Conservation (phyloP, 2,797 vertebrate genomes). For the Apogon talboti region DNA sequence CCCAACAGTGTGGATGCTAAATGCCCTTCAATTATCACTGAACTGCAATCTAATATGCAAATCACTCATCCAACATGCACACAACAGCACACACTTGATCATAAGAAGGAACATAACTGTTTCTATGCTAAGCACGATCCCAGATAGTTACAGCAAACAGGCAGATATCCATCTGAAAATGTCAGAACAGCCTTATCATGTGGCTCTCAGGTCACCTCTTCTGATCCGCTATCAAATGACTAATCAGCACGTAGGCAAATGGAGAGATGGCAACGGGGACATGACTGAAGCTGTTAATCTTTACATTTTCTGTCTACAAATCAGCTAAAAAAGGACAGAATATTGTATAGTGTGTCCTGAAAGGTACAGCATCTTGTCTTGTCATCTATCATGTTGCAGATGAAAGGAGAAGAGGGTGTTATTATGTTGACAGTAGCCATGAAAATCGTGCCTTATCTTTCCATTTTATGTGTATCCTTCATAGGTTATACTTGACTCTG, state of each 20-base stretch:
- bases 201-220: constrained; percentile 66
- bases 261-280: constrained; percentile 23
- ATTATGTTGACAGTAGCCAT: constrained; percentile 47
- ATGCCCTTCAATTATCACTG: constrained; percentile 29
- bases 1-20: constrained; percentile 7
- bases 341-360: constrained; percentile 18
- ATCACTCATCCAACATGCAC: constrained; percentile 27
- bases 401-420: constrained; percentile 54
- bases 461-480: constrained; percentile 38
- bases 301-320: constrained; percentile 39
- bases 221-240: constrained; percentile 51
- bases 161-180: constrained; percentile 66
- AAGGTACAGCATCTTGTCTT: constrained; percentile 24
- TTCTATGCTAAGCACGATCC: constrained; percentile 57
- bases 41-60: constrained; percentile 33
- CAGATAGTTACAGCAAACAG: constrained; percentile 48
- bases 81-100: constrained; percentile 2
- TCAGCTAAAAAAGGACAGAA: constrained; percentile 43
- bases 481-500: constrained; percentile 88
- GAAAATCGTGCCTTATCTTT: constrained; percentile 34
- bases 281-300: constrained; percentile 30
- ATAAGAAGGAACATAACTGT: constrained; percentile 26
- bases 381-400: constrained; percentile 49
- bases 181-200: constrained; percentile 64
- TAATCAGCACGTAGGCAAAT: constrained; percentile 51